Evolutionary conservation across 2,888 invertebrate genomes (phyloP), one percentile per base, ranked within the genome.

Genomic region (Rhamnusium bicolor): DNA sequence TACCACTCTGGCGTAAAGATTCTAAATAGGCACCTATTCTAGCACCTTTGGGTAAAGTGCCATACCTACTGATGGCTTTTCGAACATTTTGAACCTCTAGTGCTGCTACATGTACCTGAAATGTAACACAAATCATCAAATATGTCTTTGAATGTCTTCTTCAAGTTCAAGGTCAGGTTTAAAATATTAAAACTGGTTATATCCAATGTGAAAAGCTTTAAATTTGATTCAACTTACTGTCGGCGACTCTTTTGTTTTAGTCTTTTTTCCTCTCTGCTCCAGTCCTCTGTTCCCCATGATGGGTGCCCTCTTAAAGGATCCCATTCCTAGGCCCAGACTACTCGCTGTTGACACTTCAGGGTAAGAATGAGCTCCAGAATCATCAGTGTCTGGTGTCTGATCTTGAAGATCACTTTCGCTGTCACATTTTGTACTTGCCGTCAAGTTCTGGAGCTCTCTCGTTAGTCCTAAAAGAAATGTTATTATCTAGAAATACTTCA

Each of bases 11-110:
- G 54, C 96, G 92, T 84, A 99, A 90, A 4, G 98, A 98, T 88
- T 98, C 98, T 68, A 99, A 89, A 88, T 97, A 99, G 5, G 98
- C 98, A 29, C 98, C 98, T 82, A 99, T 98, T 79, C 98, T 92
- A 8, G 97, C 97, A 60, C 96, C 98, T 89, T 98, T 99, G 0
- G 99, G 99, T 84, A 99, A 90, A 8, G 99, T 99, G 16, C 99
- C 99, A 87, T 98, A 98, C 24, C 98, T 92, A 88, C 96, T 98
- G 79, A 96, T 96, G 56, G 97, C 97, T 80, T 96, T 93, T 85
- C 96, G 95, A 65, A 98, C 98, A 89, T 98, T 98, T 89, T 97
- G 96, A 79, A 97, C 97, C 89, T 98, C 98, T 81, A 98, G 90
- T 19, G 98, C 97, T 67, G 97, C 98, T 76, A 98, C 95, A 83